Evolutionary conservation across 2,888 invertebrate genomes (phyloP).

Genomic region (Drosophila emarginata): DNA sequence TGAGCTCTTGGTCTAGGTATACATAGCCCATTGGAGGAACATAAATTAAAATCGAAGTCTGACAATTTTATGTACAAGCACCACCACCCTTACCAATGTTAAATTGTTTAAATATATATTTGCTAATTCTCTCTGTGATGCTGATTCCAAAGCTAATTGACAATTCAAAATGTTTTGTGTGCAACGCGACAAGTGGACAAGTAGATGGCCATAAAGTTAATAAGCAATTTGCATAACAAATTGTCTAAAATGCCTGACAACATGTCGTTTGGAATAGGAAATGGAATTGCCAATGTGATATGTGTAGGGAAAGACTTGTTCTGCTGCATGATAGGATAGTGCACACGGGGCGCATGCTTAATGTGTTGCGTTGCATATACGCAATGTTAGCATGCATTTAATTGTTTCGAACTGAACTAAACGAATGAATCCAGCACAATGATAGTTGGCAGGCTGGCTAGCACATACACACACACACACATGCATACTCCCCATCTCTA

Average conservation of each 20-base stretch:
- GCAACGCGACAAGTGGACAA: constrained; percentile 42
- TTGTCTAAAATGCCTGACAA: constrained; percentile 69
- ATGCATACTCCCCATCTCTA: neutral
- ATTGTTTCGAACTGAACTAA: constrained; percentile 56
- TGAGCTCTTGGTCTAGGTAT: constrained; percentile 3
- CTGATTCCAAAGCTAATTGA: constrained; percentile 55
- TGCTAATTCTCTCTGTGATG: constrained; percentile 13
- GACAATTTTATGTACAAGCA: constrained; percentile 48
- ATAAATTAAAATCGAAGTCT: constrained; percentile 66
- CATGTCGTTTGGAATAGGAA: constrained; percentile 40
- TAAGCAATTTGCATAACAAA: constrained; percentile 80
- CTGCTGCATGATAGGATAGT: neutral
- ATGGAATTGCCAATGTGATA: constrained; percentile 21
- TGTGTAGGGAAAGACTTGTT: neutral
- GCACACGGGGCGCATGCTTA: constrained; percentile 47
- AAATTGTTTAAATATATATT: constrained; percentile 40
- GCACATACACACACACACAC: too few species aligned
- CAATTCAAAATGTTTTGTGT: constrained; percentile 62
- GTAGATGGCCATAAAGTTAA: constrained; percentile 70
- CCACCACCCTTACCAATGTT: constrained; percentile 9
- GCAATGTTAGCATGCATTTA: constrained; percentile 62
- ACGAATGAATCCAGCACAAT: neutral
- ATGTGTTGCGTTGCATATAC: constrained; percentile 61
- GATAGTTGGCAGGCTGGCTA: neutral
- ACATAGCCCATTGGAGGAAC: constrained; percentile 25